Evolutionary conservation across 2,797 vertebrate genomes (phyloP).

Genomic region (Heliangelus exortis): DNA sequence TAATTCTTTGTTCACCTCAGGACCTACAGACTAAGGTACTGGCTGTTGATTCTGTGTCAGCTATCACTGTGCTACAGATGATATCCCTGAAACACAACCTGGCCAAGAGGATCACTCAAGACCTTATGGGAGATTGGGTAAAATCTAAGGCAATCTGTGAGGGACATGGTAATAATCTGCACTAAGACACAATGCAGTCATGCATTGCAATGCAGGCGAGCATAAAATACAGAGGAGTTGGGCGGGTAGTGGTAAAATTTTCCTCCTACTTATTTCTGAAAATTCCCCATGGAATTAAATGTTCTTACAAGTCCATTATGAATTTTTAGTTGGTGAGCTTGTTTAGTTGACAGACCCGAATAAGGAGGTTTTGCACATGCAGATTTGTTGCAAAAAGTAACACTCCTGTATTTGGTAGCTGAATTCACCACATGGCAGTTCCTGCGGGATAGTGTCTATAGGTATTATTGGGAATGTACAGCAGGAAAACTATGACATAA

Average conservation of each 20-base stretch:
- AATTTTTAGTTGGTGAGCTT: background rate
- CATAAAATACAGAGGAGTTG: background rate
- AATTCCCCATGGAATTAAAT: background rate
- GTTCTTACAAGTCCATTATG: background rate
- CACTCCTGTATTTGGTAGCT: background rate
- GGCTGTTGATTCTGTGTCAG: background rate
- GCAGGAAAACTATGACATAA: background rate
- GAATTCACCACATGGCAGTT: background rate
- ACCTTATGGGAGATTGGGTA: background rate
- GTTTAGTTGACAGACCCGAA: background rate
- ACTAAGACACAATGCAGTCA: rapidly evolving
- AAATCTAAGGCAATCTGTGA: background rate
- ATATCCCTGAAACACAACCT: background rate
- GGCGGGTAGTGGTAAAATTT: background rate
- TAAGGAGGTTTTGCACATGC: background rate
- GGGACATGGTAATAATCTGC: background rate
- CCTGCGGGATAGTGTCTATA: background rate
- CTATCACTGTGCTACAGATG: background rate
- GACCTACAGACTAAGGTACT: background rate
- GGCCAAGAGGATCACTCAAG: background rate
- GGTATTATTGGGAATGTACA: background rate
- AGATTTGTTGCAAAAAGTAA: background rate
- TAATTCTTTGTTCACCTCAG: background rate
- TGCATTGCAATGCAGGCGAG: background rate
- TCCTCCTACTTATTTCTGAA: background rate